These are phyloP conservation scores for Phocoena phocoena DNA, from an alignment of 2,113 vertebrate species.

Conservation along the genomic window DNA sequence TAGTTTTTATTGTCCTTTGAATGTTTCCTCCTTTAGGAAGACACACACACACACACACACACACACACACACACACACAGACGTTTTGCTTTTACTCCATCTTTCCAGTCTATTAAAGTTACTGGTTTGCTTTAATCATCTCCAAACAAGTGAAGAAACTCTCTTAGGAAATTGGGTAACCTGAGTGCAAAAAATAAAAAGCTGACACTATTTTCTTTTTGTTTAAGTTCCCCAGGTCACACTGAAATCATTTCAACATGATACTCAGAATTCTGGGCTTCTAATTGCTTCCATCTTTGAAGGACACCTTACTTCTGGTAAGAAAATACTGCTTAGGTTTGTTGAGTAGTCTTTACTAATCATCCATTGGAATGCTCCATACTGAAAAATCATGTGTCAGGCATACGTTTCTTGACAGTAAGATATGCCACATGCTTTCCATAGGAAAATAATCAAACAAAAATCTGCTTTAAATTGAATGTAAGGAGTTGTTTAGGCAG, in stretches of 20 bases:
- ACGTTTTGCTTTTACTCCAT: background rate
- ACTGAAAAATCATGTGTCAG: background rate
- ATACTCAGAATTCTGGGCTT: background rate
- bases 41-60: too few species aligned
- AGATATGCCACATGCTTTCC: background rate
- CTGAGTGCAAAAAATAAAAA: background rate
- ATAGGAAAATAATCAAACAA: background rate
- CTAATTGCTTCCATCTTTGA: background rate
- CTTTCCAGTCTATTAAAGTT: background rate
- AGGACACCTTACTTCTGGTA: conserved; percentile 71
- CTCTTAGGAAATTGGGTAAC: background rate
- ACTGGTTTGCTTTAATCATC: background rate
- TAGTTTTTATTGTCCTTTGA: background rate
- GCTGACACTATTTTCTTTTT: background rate
- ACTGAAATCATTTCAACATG: background rate
- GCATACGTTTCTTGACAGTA: background rate
- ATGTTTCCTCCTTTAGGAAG: background rate
- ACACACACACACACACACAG: too few species aligned
- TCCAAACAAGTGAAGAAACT: background rate
- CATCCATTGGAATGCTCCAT: background rate
- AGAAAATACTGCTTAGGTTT: conserved; percentile 25
- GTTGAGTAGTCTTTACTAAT: background rate
- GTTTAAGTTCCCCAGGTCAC: conserved; percentile 52
- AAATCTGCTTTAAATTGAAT: background rate
- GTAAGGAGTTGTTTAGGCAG: background rate